Evolutionary conservation across 2,113 vertebrate species (phyloP).

Genomic region (Sylvia atricapilla): DNA sequence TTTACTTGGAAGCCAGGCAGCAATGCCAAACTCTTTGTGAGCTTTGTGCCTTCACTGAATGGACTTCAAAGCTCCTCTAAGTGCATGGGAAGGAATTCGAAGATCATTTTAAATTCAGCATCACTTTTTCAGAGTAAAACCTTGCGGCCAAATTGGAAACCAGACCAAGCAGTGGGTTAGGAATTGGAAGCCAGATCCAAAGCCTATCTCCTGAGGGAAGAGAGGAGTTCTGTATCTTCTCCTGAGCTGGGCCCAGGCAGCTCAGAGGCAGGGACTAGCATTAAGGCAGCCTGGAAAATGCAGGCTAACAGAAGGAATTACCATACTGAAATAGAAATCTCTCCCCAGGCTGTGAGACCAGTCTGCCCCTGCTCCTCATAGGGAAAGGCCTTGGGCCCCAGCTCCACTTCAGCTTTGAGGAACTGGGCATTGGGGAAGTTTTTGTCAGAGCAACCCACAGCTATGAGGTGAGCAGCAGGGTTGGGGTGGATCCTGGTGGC

Average conservation of each 20-base stretch:
- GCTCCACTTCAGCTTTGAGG: constrained; percentile 77
- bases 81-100: background rate
- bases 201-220: background rate
- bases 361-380: constrained; percentile 78
- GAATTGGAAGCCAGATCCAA: background rate
- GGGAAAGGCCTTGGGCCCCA: constrained; percentile 79
- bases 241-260: background rate
- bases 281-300: background rate
- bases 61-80: background rate
- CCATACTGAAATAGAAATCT: background rate
- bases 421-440: constrained; percentile 77
- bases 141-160: background rate
- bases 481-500: background rate
- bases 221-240: accelerated
- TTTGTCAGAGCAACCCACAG: constrained; percentile 72
- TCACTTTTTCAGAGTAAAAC: background rate
- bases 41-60: background rate
- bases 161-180: accelerated
- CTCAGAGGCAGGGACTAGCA: too few species aligned
- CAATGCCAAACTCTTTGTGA: background rate
- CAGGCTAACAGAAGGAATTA: background rate
- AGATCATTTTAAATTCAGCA: background rate
- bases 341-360: constrained; percentile 75
- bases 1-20: background rate
- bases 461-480: constrained; percentile 77